Evolutionary conservation across 2,797 vertebrate species (phyloP), one percentile per base, ranked within the genome.

Genomic region (Scleropages formosus): DNA sequence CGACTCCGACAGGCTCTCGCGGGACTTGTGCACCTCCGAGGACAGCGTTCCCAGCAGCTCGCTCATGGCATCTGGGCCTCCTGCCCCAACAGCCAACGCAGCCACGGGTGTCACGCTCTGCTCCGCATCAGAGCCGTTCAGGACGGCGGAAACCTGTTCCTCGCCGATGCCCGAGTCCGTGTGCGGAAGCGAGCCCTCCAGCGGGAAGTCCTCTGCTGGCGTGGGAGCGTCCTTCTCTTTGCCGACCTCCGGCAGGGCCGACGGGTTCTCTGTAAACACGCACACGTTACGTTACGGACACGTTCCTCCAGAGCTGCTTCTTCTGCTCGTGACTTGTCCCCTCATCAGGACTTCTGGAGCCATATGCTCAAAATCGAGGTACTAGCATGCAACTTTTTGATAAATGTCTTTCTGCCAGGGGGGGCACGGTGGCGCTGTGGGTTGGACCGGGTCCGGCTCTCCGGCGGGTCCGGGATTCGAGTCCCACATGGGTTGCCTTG

Each of bases 91-190:
- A 20, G 49, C 44, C 0, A 47, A 68, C 66, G 66, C 7, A 12
- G 46, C 46, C 4, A 6, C 2, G 93, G 93, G 7, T 93, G 90
- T 86, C 8, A 87, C 39, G 15, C 10, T 64, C 81, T 15, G 75
- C 22, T 76, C 95, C 85, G 97, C 84, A 79, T 98, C 97, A 0
- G 95, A 94, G 66, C 97, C 96, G 18, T 98, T 98, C 72, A 98
- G 88, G 80, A 96, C 94, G 24, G 75, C 93, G 0, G 94, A 91
- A 79, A 95, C 93, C 20, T 96, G 96, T 80, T 99, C 97, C 58
- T 99, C 98, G 62, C 96, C 97, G 73, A 98, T 98, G 83, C 97
- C 97, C 0, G 98, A 98, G 88, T 99, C 98, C 0, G 97, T 98
- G 87, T 98, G 98, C 66, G 97, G 98, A 85, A 98, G 93, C 31